Evolutionary conservation across 2,113 vertebrate species (phyloP).

Genomic region (Benitochromis conjunctus): DNA sequence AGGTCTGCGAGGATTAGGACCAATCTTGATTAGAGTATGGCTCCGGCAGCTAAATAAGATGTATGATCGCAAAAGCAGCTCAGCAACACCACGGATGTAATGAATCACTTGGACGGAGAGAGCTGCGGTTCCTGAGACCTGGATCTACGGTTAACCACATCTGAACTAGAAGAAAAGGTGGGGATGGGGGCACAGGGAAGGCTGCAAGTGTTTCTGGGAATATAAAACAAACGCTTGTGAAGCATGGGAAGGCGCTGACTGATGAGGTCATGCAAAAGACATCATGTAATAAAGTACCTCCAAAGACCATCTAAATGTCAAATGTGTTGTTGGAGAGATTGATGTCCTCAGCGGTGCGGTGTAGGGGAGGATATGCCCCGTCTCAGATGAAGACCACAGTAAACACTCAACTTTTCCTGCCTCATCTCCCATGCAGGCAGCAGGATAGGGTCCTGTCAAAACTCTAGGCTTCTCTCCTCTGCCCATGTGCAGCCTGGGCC

Average conservation of each 20-base stretch:
- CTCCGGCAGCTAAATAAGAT: constrained; percentile 1
- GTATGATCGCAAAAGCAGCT: constrained; percentile 7
- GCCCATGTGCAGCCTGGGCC: constrained; percentile 27
- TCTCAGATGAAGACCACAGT: constrained; percentile 46
- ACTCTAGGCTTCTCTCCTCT: constrained; percentile 12
- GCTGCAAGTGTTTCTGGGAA: constrained; percentile 60
- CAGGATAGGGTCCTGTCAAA: constrained; percentile 24
- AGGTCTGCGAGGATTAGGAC: not conserved
- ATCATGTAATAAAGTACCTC: constrained; percentile 47
- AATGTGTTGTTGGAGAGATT: constrained; percentile 43
- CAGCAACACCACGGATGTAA: constrained; percentile 34
- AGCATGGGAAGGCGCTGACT: constrained; percentile 43
- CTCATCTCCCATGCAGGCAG: constrained; percentile 46
- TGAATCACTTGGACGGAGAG: constrained; percentile 55
- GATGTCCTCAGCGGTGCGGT: constrained; percentile 20
- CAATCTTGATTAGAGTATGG: not conserved
- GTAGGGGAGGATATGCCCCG: constrained; percentile 28
- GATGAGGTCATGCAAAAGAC: constrained; percentile 62
- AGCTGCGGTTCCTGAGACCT: constrained; percentile 36
- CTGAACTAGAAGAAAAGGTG: constrained; percentile 29
- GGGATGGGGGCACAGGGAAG: not conserved
- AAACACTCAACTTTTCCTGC: constrained; percentile 42
- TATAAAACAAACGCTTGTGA: constrained; percentile 40
- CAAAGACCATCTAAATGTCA: constrained; percentile 50
- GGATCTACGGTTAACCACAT: constrained; percentile 66